phyloP scores from a whole-genome alignment of 1,140 invertebrate genomes.

The Acromyrmex echinatior region DNA sequence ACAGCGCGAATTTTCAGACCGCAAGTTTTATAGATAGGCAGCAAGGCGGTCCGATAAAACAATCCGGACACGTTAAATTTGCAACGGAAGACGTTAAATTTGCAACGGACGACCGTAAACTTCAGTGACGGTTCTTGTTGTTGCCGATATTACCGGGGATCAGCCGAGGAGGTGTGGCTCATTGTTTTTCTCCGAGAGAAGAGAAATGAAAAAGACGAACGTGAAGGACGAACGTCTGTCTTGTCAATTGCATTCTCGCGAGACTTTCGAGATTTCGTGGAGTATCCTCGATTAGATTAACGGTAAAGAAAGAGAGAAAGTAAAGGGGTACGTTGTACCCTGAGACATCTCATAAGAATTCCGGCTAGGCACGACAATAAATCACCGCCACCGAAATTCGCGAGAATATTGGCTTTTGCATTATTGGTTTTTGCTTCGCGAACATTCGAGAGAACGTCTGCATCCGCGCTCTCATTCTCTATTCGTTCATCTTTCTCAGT shows the following conservation, averaged over 20 bases:
- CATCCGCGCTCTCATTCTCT: conserved; percentile 52
- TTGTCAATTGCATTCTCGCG: conserved; percentile 1
- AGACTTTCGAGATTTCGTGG: not conserved
- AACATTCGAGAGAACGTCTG: conserved; percentile 59
- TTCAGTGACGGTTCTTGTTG: conserved; percentile 10
- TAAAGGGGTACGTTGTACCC: not conserved
- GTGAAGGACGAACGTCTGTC: not conserved
- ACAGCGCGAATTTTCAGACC: conserved; percentile 60
- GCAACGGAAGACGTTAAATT: conserved; percentile 77
- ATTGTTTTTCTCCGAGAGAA: not conserved
- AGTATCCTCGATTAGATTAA: conserved; percentile 26
- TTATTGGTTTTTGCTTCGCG: conserved; percentile 70
- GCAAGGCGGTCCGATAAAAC: not conserved
- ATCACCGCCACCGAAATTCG: conserved; percentile 68
- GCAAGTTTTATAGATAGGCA: conserved; percentile 44
- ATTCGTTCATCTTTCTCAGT: conserved; percentile 36
- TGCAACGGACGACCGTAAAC: conserved; percentile 75
- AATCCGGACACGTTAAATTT: conserved; percentile 72
- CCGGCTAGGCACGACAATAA: conserved; percentile 38
- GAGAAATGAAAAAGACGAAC: not conserved
- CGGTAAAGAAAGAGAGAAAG: not conserved
- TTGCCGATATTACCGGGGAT: conserved; percentile 3
- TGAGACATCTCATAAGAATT: conserved; percentile 45
- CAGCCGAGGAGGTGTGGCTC: not conserved
- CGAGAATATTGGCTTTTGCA: conserved; percentile 71